These are phyloP conservation scores for Puma concolor DNA, from an alignment of 2,113 vertebrate genomes.

Conservation along the genomic window DNA sequence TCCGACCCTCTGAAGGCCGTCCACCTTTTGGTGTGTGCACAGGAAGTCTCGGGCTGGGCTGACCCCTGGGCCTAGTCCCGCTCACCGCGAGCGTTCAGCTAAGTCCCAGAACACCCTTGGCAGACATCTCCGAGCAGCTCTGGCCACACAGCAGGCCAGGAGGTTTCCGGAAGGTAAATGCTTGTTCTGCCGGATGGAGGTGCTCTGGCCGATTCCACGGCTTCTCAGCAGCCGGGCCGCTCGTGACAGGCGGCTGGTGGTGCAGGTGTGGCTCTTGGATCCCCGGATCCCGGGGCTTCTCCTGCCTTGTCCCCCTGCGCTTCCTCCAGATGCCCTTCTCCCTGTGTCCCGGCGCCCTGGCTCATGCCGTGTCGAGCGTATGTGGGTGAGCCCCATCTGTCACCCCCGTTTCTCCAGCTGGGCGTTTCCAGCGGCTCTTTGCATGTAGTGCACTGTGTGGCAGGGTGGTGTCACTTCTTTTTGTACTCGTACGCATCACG, in stretches of 20 bases:
- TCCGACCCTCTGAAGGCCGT: background rate
- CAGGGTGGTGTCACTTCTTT: background rate
- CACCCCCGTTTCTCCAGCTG: no score
- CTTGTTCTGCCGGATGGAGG: background rate
- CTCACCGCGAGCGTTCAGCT: background rate
- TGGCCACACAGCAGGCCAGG: conserved; percentile 22
- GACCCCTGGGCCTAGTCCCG: background rate
- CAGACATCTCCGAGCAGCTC: background rate
- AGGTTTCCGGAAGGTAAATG: conserved; percentile 1
- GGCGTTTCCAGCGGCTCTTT: accelerated
- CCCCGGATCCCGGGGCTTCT: background rate
- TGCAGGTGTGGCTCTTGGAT: accelerated
- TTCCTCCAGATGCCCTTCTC: background rate
- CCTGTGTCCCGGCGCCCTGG: background rate
- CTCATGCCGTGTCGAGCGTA: background rate
- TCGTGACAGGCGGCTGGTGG: background rate
- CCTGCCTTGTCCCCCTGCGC: accelerated
- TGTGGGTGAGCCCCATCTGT: accelerated
- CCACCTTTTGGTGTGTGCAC: background rate
- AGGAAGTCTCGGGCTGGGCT: background rate
- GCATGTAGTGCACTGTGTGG: accelerated
- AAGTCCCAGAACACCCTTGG: background rate
- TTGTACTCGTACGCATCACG: accelerated
- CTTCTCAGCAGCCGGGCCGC: background rate
- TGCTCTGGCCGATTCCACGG: background rate